These are phyloP conservation scores for Drosophila ananassae DNA, from an alignment of 1,140 invertebrate genomes.

Conservation along the genomic window DNA sequence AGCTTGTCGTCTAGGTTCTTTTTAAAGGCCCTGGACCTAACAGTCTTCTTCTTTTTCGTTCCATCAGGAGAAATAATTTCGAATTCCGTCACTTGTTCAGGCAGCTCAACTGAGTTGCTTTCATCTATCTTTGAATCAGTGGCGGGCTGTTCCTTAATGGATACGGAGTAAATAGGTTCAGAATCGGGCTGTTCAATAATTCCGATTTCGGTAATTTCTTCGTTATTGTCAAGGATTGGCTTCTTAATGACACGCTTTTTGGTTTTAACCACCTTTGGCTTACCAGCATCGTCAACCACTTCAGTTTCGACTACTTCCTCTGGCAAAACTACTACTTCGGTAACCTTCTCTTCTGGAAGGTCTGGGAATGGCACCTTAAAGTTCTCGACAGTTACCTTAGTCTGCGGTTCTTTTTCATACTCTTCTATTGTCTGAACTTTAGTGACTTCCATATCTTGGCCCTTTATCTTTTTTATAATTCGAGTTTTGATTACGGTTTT, in stretches of 20 bases:
- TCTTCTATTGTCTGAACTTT: constrained; percentile 84
- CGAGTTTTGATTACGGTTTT: constrained; percentile 84
- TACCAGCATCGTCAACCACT: constrained; percentile 38
- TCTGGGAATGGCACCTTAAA: constrained; percentile 71
- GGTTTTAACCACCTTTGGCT: constrained; percentile 39
- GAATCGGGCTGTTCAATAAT: constrained; percentile 64
- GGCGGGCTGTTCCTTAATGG: constrained; percentile 57
- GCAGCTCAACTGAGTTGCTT: constrained; percentile 59
- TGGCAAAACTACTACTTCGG: constrained; percentile 60
- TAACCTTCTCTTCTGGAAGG: constrained; percentile 72
- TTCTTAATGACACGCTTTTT: constrained; percentile 61
- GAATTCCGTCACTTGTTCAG: constrained; percentile 83
- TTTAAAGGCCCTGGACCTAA: constrained; percentile 73
- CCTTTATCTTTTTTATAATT: constrained; percentile 83
- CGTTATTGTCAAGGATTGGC: constrained; percentile 35
- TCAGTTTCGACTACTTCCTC: constrained; percentile 52
- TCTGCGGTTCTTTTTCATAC: constrained; percentile 83
- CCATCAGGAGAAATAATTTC: constrained; percentile 76
- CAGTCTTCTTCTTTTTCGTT: constrained; percentile 72
- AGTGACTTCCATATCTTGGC: constrained; percentile 83
- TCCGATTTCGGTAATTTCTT: constrained; percentile 66
- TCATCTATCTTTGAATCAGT: constrained; percentile 23
- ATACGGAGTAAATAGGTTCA: constrained; percentile 61
- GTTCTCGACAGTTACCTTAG: constrained; percentile 78
- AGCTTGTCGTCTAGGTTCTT: constrained; percentile 63